Evolutionary conservation across 2,888 invertebrate species (phyloP).

Genomic region (Penaeus monodon): DNA sequence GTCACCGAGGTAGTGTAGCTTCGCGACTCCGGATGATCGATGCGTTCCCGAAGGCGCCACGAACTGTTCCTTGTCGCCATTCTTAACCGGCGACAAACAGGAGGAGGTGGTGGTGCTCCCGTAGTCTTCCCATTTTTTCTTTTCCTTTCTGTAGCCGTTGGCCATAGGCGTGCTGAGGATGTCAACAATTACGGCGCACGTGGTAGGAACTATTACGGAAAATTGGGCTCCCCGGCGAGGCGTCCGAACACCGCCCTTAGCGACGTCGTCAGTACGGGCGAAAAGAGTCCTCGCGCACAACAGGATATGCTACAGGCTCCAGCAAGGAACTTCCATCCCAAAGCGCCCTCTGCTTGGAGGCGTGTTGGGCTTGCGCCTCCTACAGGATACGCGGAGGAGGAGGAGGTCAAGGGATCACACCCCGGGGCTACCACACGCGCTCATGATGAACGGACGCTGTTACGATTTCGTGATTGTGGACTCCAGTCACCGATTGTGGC

Average conservation of each 20-base stretch:
- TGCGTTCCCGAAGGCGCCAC: not conserved
- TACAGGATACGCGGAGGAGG: not conserved
- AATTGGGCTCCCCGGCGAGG: not conserved
- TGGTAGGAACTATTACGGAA: conserved; percentile 17
- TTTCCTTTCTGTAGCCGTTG: conserved; percentile 2
- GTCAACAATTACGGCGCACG: conserved; percentile 23
- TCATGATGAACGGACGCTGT: conserved; percentile 17
- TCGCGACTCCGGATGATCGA: no score
- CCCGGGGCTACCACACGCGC: conserved; percentile 19
- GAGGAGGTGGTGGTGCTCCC: no score
- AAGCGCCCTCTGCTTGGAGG: not conserved
- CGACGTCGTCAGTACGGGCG: no score
- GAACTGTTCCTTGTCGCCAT: not conserved
- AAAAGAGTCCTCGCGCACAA: no score
- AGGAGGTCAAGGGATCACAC: not conserved
- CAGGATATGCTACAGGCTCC: no score
- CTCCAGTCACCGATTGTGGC: no score
- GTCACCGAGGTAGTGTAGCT: no score
- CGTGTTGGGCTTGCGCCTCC: not conserved
- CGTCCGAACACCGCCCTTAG: not conserved
- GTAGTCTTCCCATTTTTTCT: not conserved
- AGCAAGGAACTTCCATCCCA: no score
- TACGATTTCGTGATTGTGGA: conserved; percentile 1
- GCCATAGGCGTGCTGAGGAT: conserved; percentile 9
- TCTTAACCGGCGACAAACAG: not conserved